phyloP scores from a whole-genome alignment of 2,113 vertebrate species.

The Cyanoramphus novaezelandiae region DNA sequence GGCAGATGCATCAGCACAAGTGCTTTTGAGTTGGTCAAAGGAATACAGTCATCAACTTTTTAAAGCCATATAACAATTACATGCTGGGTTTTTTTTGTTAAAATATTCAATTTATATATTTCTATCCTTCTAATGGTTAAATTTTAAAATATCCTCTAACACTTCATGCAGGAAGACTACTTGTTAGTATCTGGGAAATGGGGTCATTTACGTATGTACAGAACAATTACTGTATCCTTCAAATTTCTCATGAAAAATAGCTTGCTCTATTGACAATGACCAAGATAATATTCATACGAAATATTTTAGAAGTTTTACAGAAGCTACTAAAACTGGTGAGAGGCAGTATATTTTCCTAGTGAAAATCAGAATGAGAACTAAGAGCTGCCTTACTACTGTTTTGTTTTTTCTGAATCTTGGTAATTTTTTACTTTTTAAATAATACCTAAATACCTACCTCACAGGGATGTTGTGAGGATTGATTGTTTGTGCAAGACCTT shows the following conservation, averaged over 20 bases:
- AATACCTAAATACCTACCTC: constrained; percentile 23
- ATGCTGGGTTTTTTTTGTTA: not conserved
- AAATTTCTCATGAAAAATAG: not conserved
- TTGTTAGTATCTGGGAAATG: not conserved
- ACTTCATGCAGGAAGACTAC: not conserved
- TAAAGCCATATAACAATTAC: not conserved
- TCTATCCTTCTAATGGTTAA: not conserved
- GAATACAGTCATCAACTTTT: not conserved
- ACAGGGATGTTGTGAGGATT: constrained; percentile 66
- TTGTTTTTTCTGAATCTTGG: not conserved
- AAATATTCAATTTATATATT: not conserved
- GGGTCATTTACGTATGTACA: not conserved
- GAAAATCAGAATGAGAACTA: not conserved
- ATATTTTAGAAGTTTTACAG: not conserved
- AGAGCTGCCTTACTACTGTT: not conserved
- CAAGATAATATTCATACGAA: not conserved
- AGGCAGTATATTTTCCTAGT: not conserved
- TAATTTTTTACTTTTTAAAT: not conserved
- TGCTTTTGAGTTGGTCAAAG: not conserved
- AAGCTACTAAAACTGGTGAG: not conserved
- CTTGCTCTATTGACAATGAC: not conserved
- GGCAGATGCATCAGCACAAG: not conserved
- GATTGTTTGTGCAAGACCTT: not conserved
- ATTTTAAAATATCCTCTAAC: not conserved
- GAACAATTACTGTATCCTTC: not conserved